A percentile compares a stretch with the other conserved stretches of the same genome.
Conservation (phyloP, 2,888 invertebrate genomes). For the Agonopterix subpropinquella region DNA sequence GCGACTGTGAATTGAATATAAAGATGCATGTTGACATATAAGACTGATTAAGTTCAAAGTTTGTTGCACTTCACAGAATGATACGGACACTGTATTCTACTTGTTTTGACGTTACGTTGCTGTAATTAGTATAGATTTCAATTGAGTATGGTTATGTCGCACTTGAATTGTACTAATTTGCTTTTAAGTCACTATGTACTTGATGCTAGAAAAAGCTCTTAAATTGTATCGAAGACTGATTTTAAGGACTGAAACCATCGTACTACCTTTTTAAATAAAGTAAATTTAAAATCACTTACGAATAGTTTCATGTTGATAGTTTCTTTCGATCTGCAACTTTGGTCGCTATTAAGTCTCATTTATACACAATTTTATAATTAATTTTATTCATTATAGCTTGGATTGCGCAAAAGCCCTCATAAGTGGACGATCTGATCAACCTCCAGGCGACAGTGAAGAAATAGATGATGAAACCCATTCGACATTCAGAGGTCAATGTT, state of each 20-base stretch:
- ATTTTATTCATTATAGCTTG: background rate
- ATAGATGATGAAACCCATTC: background rate
- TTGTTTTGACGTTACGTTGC: too few relatives aligned
- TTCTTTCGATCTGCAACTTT: too few relatives aligned
- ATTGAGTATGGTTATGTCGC: background rate
- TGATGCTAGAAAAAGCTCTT: background rate
- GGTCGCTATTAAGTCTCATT: background rate
- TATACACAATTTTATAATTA: background rate
- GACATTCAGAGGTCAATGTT: background rate
- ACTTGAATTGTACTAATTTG: background rate
- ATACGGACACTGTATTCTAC: too few relatives aligned
- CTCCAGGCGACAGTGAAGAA: background rate
- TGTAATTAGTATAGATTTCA: too few relatives aligned
- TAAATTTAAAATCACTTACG: constrained; percentile 7
- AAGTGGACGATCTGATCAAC: background rate
- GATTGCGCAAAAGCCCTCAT: background rate
- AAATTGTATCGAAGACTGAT: background rate
- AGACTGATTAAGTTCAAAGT: background rate
- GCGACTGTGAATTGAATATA: background rate
- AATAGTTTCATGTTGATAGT: constrained; percentile 12
- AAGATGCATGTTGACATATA: background rate
- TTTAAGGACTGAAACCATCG: background rate
- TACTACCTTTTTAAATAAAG: background rate
- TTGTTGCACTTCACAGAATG: too few relatives aligned
- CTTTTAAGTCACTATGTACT: background rate